A percentile compares a stretch with the other conserved stretches of the same genome.
Evolutionary conservation across 92 coral and sea anemone genomes (phyloP).

Genomic region (Palythoa heliodiscus): DNA sequence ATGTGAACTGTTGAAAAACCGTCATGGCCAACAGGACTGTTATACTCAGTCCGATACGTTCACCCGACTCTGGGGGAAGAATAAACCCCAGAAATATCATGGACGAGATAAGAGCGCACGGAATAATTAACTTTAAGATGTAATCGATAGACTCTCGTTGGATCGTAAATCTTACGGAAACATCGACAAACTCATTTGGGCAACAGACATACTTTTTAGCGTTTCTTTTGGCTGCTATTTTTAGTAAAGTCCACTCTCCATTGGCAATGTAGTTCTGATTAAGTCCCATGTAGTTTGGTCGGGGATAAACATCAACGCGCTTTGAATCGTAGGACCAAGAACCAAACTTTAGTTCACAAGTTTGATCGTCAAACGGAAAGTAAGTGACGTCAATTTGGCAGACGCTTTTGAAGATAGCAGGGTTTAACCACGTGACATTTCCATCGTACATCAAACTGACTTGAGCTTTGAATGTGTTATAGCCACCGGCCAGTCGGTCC

Average conservation of each 20-base stretch:
- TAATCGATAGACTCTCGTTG: slow-evolving; percentile 80
- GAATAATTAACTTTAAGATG: slow-evolving; percentile 83
- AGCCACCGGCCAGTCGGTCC: slow-evolving; percentile 90
- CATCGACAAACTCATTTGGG: slow-evolving; percentile 57
- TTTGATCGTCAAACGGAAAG: slow-evolving; percentile 93
- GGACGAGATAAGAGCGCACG: slow-evolving; percentile 91
- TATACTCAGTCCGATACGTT: slow-evolving; percentile 93
- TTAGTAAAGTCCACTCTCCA: slow-evolving; percentile 81
- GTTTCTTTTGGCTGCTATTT: slow-evolving; percentile 50
- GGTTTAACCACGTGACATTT: slow-evolving; percentile 73
- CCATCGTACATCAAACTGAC: slow-evolving; percentile 72
- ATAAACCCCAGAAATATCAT: slow-evolving; percentile 94
- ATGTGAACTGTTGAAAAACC: slow-evolving; percentile 93
- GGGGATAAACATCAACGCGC: slow-evolving; percentile 62
- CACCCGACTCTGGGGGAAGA: slow-evolving; percentile 97
- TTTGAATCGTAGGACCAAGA: slow-evolving; percentile 83
- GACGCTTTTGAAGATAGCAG: slow-evolving; percentile 84
- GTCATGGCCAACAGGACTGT: slow-evolving; percentile 97
- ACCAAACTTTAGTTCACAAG: slow-evolving; percentile 83
- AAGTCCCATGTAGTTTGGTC: slow-evolving; percentile 26
- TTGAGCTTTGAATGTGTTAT: slow-evolving; percentile 73
- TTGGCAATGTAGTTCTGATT: slow-evolving; percentile 70
- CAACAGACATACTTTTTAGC: slow-evolving; percentile 62
- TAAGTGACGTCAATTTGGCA: slow-evolving; percentile 81
- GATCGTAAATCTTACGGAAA: slow-evolving; percentile 62